Base-by-base conservation (phyloP, 2,113 vertebrate species). In the Hippocampus mohnikei region DNA sequence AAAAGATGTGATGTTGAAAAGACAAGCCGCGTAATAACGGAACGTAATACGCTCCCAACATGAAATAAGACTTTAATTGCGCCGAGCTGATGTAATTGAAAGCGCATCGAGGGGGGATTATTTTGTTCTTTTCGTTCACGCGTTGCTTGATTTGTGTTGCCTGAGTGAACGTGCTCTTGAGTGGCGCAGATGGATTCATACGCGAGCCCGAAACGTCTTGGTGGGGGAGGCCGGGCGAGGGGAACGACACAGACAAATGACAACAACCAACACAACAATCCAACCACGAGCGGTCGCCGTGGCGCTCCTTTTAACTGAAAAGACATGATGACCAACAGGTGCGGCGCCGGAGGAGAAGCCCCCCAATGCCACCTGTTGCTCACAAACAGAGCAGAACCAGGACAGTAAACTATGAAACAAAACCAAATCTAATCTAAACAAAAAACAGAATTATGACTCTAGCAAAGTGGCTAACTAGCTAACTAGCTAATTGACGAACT, bases 61-160 rank as follows among this genome's bases (percentile, higher is more conserved):
- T 91, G 89, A 92, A 92, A 92, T 89, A 90, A 91, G 91, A 93
- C 91, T 91, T 93, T 93, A 92, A 91, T 92, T 91, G 89, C 76
- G 76, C 81, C 81, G 27, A 75, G 77, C 75, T 91, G 90, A 90
- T 78, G 75, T 93, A 92, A 92, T 91, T 92, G 91, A 91, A 93
- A 41, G 77, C 73, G 81, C 85, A 84, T 82, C 71, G 86, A 37
- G 86, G 81, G 85, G 88, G 78, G 90, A 89, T 90, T 84, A 88
- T 89, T 89, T 90, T 89, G 0, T 33, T 60, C 8, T 33, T 23
- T 59, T 16, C 50, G n/a, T 16, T 15, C 5, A 90, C 84, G 87
- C 86, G 88, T 90, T 90, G 90, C 91, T 89, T 90, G 91, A 91
- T 90, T 86, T 92, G 56, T 16, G 25, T n/a, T 41, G 9, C 5